phyloP scores from a whole-genome alignment of 2,888 invertebrate species.

The Quadroppia sp. region DNA sequence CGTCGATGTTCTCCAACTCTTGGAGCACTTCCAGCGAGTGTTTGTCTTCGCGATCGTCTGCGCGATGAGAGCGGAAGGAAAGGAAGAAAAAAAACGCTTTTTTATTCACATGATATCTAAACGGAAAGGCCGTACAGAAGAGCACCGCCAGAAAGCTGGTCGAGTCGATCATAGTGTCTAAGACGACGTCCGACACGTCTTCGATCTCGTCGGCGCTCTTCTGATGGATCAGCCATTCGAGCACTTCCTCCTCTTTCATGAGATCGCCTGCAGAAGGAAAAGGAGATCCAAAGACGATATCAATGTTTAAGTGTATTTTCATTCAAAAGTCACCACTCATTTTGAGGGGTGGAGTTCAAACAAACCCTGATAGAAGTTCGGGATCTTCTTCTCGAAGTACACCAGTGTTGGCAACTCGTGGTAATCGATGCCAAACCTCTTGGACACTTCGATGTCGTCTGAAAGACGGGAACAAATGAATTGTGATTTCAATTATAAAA shows the following conservation, averaged over 20 bases:
- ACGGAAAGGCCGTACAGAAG: conserved; percentile 83
- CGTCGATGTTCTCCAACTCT: conserved; percentile 75
- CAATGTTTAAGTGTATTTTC: not conserved
- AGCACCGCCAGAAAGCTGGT: conserved; percentile 86
- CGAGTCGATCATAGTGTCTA: conserved; percentile 79
- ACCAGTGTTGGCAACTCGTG: conserved; percentile 54
- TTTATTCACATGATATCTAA: too few relatives aligned
- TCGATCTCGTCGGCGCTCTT: conserved; percentile 87
- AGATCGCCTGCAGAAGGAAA: conserved; percentile 61
- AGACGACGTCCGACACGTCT: conserved; percentile 66
- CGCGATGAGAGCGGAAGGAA: not conserved
- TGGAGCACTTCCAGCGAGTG: conserved; percentile 45
- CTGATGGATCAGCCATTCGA: conserved; percentile 82
- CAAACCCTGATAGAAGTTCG: conserved; percentile 49
- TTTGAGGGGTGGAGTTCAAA: not conserved
- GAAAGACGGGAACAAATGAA: conserved; percentile 60
- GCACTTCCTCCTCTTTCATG: conserved; percentile 83
- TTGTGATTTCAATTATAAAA: too few relatives aligned
- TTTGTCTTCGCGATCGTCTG: conserved; percentile 49
- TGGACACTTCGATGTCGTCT: conserved; percentile 66
- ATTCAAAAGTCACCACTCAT: conserved; percentile 22
- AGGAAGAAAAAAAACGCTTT: too few relatives aligned
- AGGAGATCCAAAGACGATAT: not conserved
- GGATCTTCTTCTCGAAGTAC: conserved; percentile 50
- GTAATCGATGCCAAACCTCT: conserved; percentile 74